Base-by-base conservation (phyloP, 2,113 vertebrate species). In the Xiphorhynchus elegans region DNA sequence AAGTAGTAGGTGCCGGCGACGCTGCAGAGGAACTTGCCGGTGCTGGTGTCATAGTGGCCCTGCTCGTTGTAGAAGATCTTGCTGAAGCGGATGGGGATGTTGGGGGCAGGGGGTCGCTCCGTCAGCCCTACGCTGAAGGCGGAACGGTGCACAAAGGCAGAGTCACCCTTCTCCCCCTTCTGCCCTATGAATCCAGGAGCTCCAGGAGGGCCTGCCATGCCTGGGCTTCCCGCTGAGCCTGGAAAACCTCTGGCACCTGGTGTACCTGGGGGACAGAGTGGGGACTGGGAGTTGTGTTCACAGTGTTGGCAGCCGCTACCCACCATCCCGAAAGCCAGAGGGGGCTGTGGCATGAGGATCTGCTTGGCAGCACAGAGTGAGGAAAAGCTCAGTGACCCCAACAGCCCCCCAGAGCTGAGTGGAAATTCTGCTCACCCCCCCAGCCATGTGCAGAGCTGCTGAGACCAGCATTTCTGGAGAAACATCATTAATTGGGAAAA, bases 11-110 rank as follows among this genome's bases (percentile, higher is more conserved):
- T 94, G 63, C 98, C 98, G 0, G 98, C 95, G 23, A 98, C 90
- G 39, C n/a, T 97, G 94, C 98, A 98, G 84, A 95, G 91, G 96
- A 99, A 99, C 95, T 98, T 99, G 56, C 98, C 98, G 0, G 98
- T 98, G 93, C 94, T 97, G 58, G 89, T 16, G 2, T 99, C 98
- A 0, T 99, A 99, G 95, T 99, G 98, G 44, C 81, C 97, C 87
- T 98, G 98, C 70, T 98, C 97, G 0, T 99, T 99, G 96, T 98
- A 99, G 97, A 98, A 98, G 85, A 98, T 97, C 96, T 99, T 98
- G 91, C 91, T 97, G 92, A 99, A 99, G 87, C 95, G 97, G 89
- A 99, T 98, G 72, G 98, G 98, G 23, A 98, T 73, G 2, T 97
- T 98, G 94, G 98, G 96, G 25, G 96, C 75, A 0, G 98, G 94